These are phyloP conservation scores for Sarcophaga bullata DNA, from an alignment of 1,140 invertebrate genomes.

Conservation along the genomic window DNA sequence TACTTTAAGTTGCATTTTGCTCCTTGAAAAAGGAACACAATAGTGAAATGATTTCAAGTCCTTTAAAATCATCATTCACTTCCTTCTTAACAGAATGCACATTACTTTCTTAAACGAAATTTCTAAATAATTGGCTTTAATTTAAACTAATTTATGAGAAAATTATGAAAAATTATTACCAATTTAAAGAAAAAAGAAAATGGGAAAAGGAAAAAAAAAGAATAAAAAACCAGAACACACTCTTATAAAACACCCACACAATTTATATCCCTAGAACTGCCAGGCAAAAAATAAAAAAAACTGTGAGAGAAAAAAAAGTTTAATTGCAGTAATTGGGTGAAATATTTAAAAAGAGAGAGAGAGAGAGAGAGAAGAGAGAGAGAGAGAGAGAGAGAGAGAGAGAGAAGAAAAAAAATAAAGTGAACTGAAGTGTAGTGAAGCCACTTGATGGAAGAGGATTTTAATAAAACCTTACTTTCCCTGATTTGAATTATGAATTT, in stretches of 20 bases:
- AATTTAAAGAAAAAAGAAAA: too few species aligned
- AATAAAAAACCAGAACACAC: not conserved
- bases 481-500: conserved; percentile 34
- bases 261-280: not conserved
- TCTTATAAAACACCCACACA: not conserved
- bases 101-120: not conserved
- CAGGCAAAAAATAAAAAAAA: not conserved
- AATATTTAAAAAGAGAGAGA: not conserved
- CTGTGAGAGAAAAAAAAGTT: conserved; percentile 7
- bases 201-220: too few species aligned
- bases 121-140: conserved; percentile 24
- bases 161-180: not conserved
- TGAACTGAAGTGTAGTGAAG: not conserved
- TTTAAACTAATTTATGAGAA: conserved; percentile 34
- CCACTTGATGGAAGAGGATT: not conserved
- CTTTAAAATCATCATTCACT: too few species aligned
- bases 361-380: not conserved
- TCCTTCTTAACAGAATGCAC: too few species aligned
- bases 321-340: conserved; percentile 37
- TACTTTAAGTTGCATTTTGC: too few species aligned
- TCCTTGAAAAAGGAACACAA: too few species aligned
- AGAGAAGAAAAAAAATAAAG: conserved; percentile 10
- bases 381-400: not conserved
- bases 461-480: conserved; percentile 24
- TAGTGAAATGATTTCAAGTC: too few species aligned